Conservation (phyloP, 1,140 invertebrate species). For the Drosophila aff. region DNA sequence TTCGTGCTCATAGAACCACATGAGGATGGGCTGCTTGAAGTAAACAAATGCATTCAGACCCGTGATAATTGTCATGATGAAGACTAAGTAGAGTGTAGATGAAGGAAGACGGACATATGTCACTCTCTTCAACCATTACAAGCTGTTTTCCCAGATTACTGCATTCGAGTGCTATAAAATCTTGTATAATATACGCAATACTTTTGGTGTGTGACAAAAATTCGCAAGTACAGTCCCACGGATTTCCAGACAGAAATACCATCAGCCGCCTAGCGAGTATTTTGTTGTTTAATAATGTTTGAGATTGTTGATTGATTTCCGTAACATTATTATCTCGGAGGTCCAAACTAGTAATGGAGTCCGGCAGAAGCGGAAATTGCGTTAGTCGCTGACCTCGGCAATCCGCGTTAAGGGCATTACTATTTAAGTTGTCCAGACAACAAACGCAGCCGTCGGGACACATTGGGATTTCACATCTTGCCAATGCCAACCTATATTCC, state of each 20-base stretch:
- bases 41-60: background rate
- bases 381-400: slow-evolving; percentile 1
- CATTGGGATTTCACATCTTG: slow-evolving; percentile 1
- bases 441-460: slow-evolving; percentile 3
- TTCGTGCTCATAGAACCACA: too few species aligned
- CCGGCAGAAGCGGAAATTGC: background rate
- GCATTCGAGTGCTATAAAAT: background rate
- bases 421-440: background rate
- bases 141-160: background rate
- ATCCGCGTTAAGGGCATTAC: background rate
- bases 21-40: too few species aligned
- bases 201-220: background rate
- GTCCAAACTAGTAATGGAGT: background rate
- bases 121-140: background rate
- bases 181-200: too few species aligned
- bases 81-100: too few species aligned
- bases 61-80: too few species aligned
- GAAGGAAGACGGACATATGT: too few species aligned
- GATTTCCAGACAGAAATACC: slow-evolving; percentile 10
- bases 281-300: too few species aligned
- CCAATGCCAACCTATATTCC: background rate
- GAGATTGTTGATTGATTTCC: too few species aligned
- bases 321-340: slow-evolving; percentile 1
- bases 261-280: too few species aligned
- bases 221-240: slow-evolving; percentile 13